Percentiles rank a stretch among this genome's conserved stretches.
These are phyloP conservation scores for Cochlearius cochlearius DNA, from an alignment of 2,113 vertebrate species.

Conservation along the genomic window DNA sequence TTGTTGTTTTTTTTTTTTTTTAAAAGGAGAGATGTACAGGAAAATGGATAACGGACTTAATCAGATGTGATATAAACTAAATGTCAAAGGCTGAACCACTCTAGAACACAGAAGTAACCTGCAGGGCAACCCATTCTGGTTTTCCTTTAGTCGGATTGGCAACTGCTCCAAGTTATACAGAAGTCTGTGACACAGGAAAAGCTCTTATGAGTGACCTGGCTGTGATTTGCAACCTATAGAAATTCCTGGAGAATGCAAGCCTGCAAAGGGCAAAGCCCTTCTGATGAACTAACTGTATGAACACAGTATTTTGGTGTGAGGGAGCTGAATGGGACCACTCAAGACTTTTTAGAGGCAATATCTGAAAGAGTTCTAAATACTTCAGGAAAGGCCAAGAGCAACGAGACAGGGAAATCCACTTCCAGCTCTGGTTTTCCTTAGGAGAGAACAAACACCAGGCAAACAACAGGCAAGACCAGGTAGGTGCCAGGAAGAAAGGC, in stretches of 20 bases:
- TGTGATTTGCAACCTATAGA: not conserved
- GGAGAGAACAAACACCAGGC: not conserved
- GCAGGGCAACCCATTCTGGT: not conserved
- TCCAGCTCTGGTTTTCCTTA: not conserved
- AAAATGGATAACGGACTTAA: not conserved
- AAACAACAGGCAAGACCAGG: not conserved
- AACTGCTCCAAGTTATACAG: not conserved
- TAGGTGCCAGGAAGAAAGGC: not conserved
- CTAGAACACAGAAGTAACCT: not conserved
- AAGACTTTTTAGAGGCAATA: not conserved
- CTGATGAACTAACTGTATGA: not conserved
- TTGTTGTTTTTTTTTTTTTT: not conserved
- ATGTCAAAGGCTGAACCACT: not conserved
- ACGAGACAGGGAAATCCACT: not conserved
- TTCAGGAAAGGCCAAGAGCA: not conserved
- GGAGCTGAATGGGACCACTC: not conserved
- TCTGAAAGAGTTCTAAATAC: not conserved
- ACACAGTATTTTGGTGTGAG: not conserved
- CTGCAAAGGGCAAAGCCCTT: not conserved
- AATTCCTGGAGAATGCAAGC: not conserved
- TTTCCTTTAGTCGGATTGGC: not conserved
- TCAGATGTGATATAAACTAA: not conserved
- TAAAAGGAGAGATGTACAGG: too few species aligned
- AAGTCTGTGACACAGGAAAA: not conserved
- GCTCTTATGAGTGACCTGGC: fast-evolving